Base-by-base conservation (phyloP, 2,888 invertebrate genomes). In the Unio pictorum region DNA sequence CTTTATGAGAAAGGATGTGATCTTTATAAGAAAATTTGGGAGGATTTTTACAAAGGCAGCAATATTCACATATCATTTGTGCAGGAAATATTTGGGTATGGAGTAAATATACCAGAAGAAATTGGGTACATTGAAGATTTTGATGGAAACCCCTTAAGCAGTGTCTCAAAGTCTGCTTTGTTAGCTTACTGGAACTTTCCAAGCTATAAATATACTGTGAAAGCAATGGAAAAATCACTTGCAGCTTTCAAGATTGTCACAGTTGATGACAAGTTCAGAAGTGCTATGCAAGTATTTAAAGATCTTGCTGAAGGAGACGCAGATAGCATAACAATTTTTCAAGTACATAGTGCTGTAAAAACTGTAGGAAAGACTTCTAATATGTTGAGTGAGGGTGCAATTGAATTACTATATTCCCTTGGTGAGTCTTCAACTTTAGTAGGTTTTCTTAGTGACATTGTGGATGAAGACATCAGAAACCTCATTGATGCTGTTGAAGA, bases 401-500 rank as follows among this genome's bases (percentile, higher is more conserved):
- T 68, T 11, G 66, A 68, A 11, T 69, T 79, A 56, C 62, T 81
- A n/a, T 15, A 55, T 0, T 69, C 63, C 55, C 60, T 81, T 0
- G 68, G 66, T 23, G 61, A 58, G 0, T 66, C 79, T 18, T 70
- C 73, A 3, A 26, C 64, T 0, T 65, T 81, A 23, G 45, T 81
- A 0, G 66, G 67, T 8, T 82, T 82, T 69, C 54, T 82, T 8
- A 59, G 61, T n/a, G 61, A 64, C 1, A 76, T 78, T 7, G 66
- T 74, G 20, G 73, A 76, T 20, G 82, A 82, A 60, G 82, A 82
- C 60, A 72, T 82, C 6, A 69, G 80, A 54, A 81, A 80, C 65
- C 68, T 81, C 0, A 82, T 82, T 60, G 82, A 82, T 72, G 80
- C 82, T 11, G 81, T 81, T 1, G 82, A 82, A 59, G 80, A 82